Base-by-base conservation (phyloP, 1,140 invertebrate genomes). In the Panonychus citri region DNA sequence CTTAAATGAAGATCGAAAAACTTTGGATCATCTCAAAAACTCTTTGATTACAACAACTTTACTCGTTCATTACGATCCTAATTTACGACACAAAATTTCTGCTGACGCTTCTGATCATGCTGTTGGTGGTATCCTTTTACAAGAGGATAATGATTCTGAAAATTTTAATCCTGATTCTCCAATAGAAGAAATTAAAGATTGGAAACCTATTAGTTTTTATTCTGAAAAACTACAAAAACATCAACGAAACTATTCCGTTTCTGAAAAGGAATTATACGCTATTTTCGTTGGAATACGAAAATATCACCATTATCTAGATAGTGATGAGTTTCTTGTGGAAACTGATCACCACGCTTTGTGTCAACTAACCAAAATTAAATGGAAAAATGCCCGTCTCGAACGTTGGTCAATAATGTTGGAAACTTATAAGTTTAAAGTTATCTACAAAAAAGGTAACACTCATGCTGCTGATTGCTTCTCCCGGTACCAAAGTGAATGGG, bases 201-300 rank as follows among this genome's bases (percentile, higher is more conserved):
- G 13, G 28, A 52, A 30, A 28, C 50, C 50, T 27, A 64, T 73
- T 2, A 69, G 63, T 24, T 75, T 73, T 56, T 69, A 68, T 2
- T 69, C 69, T 58, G 57, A 68, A 15, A 59, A 64, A 2, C 55
- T 75, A 4, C 64, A 56, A 5, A 39, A 50, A 0, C 60, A 69
- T 1, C 74, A 78, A 62, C 56, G 55, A 50, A 72, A 73, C 27
- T 75, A 71, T 56, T 60, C 60, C 3, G 63, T 63, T 7, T 70
- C 68, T 1, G 71, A 76, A 61, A 61, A 71, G 59, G 73, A 77
- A 67, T 63, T 73, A 42, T 59, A 77, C 26, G 73, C 71, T 1
- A 68, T 77, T 17, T 60, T 75, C 4, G 66, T 66, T 67, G 67
- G 66, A 0, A 61, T 74, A 2, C 57, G 70, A 50, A 65, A 73